Evolutionary conservation across 2,797 vertebrate genomes (phyloP).

Genomic region (Pseudocheirus occidentalis): DNA sequence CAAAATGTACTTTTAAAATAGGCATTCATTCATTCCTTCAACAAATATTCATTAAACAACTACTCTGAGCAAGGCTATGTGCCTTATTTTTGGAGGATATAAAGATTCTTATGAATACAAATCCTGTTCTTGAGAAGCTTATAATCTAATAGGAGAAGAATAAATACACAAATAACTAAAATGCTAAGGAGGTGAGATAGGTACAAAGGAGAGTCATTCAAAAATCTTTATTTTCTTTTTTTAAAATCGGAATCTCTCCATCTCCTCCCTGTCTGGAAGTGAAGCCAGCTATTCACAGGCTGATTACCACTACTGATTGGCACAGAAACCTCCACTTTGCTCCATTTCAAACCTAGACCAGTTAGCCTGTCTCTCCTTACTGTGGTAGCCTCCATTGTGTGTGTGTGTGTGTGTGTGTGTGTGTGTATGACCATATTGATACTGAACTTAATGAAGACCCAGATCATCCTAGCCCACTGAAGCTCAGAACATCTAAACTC

Average conservation of each 20-base stretch:
- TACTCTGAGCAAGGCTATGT: not conserved
- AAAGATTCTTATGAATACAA: not conserved
- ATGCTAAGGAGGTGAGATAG: not conserved
- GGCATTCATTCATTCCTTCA: not conserved
- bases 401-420: not conserved
- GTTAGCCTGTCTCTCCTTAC: not conserved
- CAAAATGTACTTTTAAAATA: not conserved
- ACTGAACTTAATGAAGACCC: not conserved
- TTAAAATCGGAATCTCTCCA: not conserved
- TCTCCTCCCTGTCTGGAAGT: not conserved
- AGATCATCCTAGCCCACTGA: not conserved
- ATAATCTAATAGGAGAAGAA: not conserved
- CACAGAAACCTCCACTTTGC: not conserved
- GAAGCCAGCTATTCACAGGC: not conserved
- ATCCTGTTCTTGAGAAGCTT: not conserved
- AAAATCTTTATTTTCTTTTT: not conserved
- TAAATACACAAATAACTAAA: not conserved
- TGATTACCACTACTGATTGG: not conserved
- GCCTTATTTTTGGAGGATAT: not conserved
- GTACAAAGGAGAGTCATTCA: not conserved
- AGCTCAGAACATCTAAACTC: not conserved
- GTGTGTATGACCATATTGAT: not conserved
- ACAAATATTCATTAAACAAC: not conserved
- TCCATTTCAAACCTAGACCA: not conserved
- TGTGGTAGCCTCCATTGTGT: not conserved